These are phyloP conservation scores for Leucophenga montana DNA, from an alignment of 2,888 invertebrate species.

Conservation along the genomic window DNA sequence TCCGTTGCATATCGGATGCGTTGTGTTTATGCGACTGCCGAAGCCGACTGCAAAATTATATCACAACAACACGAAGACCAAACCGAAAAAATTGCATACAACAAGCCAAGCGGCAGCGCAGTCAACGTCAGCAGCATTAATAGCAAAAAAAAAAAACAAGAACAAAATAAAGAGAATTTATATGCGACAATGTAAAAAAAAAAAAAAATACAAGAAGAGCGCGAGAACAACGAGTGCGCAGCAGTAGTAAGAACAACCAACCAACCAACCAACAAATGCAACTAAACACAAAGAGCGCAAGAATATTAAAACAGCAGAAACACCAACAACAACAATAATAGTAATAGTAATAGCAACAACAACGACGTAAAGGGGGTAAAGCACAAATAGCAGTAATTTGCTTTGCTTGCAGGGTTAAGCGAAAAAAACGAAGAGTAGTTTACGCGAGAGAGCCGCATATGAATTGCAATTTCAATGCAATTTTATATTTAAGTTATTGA, in stretches of 20 bases:
- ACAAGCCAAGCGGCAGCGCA: conserved; percentile 34
- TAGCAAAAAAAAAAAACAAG: conserved; percentile 21
- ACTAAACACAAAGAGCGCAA: not conserved
- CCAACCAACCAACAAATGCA: not conserved
- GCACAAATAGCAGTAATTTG: not conserved
- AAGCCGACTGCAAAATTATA: conserved; percentile 71
- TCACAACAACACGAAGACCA: conserved; percentile 70
- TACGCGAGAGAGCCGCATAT: not conserved
- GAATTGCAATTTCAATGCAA: conserved; percentile 6
- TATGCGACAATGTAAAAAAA: conserved; percentile 3
- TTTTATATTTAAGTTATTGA: not conserved
- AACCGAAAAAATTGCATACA: conserved; percentile 35
- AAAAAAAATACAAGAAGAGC: conserved; percentile 8
- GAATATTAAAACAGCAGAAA: not conserved
- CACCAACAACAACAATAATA: not conserved
- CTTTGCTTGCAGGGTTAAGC: too few species aligned
- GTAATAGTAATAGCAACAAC: not conserved
- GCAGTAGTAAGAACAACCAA: conserved; percentile 22
- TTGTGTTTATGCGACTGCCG: conserved; percentile 74
- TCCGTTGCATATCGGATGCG: conserved; percentile 74
- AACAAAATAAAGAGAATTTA: not conserved
- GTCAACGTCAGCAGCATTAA: conserved; percentile 47
- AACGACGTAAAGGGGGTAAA: not conserved
- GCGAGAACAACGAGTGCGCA: conserved; percentile 28
- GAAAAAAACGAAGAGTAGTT: not conserved